Conservation (phyloP, 2,113 vertebrate genomes). For the Rhagologus leucostigma region DNA sequence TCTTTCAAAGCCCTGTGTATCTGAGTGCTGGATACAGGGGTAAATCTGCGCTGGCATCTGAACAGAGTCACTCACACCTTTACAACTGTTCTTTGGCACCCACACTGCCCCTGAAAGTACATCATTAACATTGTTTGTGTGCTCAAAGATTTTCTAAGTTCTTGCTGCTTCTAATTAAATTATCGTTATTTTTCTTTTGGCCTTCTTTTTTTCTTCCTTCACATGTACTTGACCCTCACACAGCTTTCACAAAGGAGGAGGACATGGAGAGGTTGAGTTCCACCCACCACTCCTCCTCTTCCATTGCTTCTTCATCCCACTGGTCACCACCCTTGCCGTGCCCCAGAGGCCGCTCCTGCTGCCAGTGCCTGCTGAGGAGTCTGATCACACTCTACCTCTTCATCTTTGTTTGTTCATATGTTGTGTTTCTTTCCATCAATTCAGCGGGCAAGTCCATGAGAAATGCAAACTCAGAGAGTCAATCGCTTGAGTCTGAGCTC, state of each 20-base stretch:
- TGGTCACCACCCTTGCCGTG: conserved; percentile 67
- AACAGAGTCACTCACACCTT: conserved; percentile 23
- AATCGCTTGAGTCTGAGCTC: conserved; percentile 66
- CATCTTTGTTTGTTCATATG: conserved; percentile 73
- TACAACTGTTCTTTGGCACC: neutral
- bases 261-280: conserved; percentile 51
- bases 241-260: conserved; percentile 62
- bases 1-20: neutral
- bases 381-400: conserved; percentile 72
- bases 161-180: conserved; percentile 47
- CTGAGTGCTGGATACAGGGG: neutral
- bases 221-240: conserved; percentile 34
- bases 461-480: conserved; percentile 58
- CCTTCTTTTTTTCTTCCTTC: conserved; percentile 21
- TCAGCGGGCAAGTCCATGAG: conserved; percentile 65
- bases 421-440: conserved; percentile 77
- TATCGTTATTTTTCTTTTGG: conserved; percentile 35
- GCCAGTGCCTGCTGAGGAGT: conserved; percentile 70
- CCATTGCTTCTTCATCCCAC: conserved; percentile 64
- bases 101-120: neutral
- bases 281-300: conserved; percentile 54
- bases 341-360: conserved; percentile 73
- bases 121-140: neutral
- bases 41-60: conserved; percentile 42
- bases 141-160: neutral